A percentile compares a stretch with the other conserved stretches of the same genome.
These are phyloP conservation scores for Dasyprocta punctata DNA, from an alignment of 2,113 vertebrate species.

Conservation along the genomic window DNA sequence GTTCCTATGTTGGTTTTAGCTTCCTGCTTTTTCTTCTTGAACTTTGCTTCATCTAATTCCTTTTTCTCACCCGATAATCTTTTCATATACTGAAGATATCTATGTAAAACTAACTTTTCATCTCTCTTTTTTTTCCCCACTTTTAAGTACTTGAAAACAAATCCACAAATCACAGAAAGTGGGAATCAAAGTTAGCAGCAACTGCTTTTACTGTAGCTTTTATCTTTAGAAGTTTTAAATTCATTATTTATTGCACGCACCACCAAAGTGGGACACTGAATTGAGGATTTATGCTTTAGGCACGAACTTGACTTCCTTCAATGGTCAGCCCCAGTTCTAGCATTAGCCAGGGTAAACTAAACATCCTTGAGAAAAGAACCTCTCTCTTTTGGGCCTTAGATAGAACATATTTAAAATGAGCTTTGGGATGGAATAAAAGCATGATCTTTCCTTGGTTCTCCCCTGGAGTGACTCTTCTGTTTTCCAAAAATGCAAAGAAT, in stretches of 20 bases:
- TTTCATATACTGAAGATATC: not conserved
- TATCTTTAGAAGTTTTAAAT: not conserved
- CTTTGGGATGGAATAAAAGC: not conserved
- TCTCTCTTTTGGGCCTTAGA: not conserved
- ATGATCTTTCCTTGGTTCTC: not conserved
- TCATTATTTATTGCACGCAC: not conserved
- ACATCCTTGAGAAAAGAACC: not conserved
- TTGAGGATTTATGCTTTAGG: not conserved
- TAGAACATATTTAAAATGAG: not conserved
- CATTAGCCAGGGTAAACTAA: not conserved
- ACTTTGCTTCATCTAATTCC: not conserved
- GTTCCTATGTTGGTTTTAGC: not conserved
- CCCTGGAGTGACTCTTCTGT: not conserved
- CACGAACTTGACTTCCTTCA: not conserved
- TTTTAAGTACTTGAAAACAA: slow-evolving; percentile 43
- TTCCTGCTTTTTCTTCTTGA: not conserved
- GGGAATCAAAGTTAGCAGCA: not conserved
- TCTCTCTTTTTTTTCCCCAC: no score
- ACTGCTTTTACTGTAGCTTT: not conserved
- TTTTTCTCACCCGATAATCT: not conserved
- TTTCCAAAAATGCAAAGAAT: not conserved
- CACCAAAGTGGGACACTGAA: not conserved
- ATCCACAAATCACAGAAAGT: not conserved
- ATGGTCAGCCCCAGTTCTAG: not conserved
- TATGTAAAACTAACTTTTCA: not conserved